Evolutionary conservation across 2,888 invertebrate genomes (phyloP).

Genomic region (Drosophila fulvimacula): DNA sequence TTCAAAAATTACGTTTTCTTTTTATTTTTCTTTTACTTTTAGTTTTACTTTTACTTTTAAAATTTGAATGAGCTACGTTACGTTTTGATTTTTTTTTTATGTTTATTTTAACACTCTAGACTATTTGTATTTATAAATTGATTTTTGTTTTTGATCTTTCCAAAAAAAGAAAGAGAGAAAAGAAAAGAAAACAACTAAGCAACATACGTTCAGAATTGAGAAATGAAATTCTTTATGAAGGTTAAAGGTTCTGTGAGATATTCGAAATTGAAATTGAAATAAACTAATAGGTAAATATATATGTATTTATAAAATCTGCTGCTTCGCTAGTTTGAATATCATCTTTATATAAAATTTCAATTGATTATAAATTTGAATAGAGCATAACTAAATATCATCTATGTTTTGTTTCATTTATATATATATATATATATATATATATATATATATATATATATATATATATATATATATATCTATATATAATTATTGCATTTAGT

Average conservation of each 20-base stretch:
- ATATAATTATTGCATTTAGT: constrained; percentile 42
- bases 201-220: neutral
- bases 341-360: constrained; percentile 65
- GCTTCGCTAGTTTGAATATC: constrained; percentile 49
- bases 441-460: constrained; percentile 27
- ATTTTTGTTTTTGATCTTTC: constrained; percentile 13
- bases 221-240: constrained; percentile 43
- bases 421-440: constrained; percentile 31
- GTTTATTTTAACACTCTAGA: constrained; percentile 31
- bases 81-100: constrained; percentile 54
- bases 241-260: constrained; percentile 40
- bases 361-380: constrained; percentile 72
- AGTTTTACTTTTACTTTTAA: constrained; percentile 57
- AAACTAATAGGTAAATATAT: constrained; percentile 51
- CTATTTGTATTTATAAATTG: constrained; percentile 31
- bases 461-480: constrained; percentile 36
- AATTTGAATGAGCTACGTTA: constrained; percentile 75
- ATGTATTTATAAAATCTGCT: constrained; percentile 66
- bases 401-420: constrained; percentile 36
- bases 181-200: constrained; percentile 2
- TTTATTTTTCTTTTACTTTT: constrained; percentile 46
- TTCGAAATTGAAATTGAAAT: constrained; percentile 36
- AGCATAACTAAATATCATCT: constrained; percentile 77
- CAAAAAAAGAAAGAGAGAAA: constrained; percentile 3
- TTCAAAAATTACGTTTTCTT: constrained; percentile 63